phyloP scores from a whole-genome alignment of 2,888 invertebrate species.

The Capitulum mitella region DNA sequence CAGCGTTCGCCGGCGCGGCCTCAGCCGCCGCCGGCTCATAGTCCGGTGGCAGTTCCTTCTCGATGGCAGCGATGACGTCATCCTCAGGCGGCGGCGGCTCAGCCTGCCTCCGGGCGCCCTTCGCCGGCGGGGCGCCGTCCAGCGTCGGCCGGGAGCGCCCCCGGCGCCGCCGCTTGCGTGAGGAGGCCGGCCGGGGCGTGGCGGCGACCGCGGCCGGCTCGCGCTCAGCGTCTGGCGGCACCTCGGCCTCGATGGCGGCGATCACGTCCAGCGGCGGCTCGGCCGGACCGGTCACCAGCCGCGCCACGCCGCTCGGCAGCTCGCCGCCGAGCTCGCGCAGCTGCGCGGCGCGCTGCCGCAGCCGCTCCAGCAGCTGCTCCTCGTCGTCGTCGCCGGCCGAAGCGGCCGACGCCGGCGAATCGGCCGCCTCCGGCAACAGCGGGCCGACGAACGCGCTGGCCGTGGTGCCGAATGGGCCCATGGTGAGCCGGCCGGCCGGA shows the following conservation, averaged over 20 bases:
- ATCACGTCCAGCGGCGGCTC: constrained; percentile 3
- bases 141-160: background rate
- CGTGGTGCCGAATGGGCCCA: background rate
- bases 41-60: constrained; percentile 21
- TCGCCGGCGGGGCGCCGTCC: background rate
- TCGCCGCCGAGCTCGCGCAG: constrained; percentile 52
- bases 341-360: constrained; percentile 51
- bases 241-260: constrained; percentile 25
- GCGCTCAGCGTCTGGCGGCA: constrained; percentile 13
- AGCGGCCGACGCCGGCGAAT: background rate
- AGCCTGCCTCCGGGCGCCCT: background rate
- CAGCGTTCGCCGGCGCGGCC: background rate
- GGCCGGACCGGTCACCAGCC: background rate
- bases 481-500: background rate
- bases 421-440: background rate
- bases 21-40: background rate
- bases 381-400: constrained; percentile 48
- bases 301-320: constrained; percentile 47
- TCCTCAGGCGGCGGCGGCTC: background rate
- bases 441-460: background rate
- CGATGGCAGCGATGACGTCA: background rate
- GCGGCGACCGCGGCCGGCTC: background rate
- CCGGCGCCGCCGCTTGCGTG: background rate
- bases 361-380: constrained; percentile 43
- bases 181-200: background rate